phyloP scores from a whole-genome alignment of 2,888 invertebrate species.

The Plutella xylostella region DNA sequence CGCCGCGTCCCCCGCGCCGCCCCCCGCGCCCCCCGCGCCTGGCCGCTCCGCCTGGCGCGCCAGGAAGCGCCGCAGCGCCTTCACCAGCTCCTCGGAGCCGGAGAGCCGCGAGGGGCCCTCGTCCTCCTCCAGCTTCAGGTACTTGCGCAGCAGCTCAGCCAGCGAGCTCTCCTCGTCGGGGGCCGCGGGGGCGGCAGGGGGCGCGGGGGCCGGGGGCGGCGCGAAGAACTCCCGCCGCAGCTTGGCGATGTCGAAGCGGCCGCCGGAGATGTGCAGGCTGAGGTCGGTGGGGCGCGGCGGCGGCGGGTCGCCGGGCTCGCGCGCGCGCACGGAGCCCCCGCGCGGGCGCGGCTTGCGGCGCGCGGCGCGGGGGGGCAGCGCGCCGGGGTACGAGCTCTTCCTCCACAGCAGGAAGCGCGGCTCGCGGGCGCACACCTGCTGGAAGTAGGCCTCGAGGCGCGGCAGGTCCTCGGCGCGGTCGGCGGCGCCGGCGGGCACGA shows the following conservation, averaged over 20 bases:
- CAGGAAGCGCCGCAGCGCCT: conserved; percentile 72
- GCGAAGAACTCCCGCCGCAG: conserved; percentile 76
- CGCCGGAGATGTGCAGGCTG: conserved; percentile 65
- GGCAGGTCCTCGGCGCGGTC: conserved; percentile 82
- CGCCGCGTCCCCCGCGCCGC: conserved; percentile 33
- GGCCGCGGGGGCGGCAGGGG: conserved; percentile 19
- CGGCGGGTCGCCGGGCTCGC: conserved; percentile 74
- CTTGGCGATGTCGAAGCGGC: conserved; percentile 76
- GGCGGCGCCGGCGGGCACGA: conserved; percentile 84
- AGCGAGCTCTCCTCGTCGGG: conserved; percentile 64
- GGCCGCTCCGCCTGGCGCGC: conserved; percentile 46
- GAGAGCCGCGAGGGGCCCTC: conserved; percentile 47
- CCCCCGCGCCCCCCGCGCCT: conserved; percentile 48
- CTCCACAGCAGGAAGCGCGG: conserved; percentile 85
- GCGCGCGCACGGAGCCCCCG: conserved; percentile 76
- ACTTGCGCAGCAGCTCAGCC: conserved; percentile 75
- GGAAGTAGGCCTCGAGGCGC: conserved; percentile 86
- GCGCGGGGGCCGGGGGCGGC: conserved; percentile 38
- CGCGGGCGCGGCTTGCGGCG: conserved; percentile 68
- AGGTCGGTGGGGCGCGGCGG: conserved; percentile 58
- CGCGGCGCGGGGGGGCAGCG: conserved; percentile 70
- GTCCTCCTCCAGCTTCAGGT: conserved; percentile 72
- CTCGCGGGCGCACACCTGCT: conserved; percentile 83
- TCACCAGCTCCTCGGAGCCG: conserved; percentile 74
- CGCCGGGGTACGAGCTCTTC: conserved; percentile 85